A percentile compares a stretch with the other conserved stretches of the same genome.
Conservation (phyloP, 2,888 invertebrate species). For the Glomeris marginata region DNA sequence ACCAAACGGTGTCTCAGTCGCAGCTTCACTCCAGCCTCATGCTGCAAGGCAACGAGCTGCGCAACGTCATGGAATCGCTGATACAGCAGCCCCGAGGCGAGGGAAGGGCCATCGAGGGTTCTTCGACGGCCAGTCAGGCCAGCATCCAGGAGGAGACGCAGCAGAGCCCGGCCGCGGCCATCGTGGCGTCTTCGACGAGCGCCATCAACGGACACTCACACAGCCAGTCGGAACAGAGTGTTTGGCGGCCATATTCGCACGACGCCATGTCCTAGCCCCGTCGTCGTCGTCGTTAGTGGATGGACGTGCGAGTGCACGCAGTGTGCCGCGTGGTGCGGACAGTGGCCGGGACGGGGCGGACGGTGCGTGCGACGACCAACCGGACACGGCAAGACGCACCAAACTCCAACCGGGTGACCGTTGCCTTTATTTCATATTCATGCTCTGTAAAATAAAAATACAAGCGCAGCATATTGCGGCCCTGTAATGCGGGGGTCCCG, state of each 20-base stretch:
- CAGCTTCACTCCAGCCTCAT: conserved; percentile 22
- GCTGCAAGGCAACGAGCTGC: conserved; percentile 17
- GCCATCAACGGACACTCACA: conserved; percentile 10
- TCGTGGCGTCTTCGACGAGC: not conserved
- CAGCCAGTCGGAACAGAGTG: conserved; percentile 16
- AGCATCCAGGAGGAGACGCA: conserved; percentile 1
- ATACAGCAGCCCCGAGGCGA: conserved; percentile 1
- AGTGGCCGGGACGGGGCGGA: no score
- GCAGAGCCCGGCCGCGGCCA: no score
- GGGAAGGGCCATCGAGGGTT: conserved; percentile 9
- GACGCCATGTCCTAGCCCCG: conserved; percentile 1
- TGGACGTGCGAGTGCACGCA: no score
- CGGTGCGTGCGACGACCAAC: no score
- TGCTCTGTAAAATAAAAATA: no score
- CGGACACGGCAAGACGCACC: no score
- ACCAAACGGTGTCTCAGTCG: conserved; percentile 22
- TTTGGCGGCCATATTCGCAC: conserved; percentile 20
- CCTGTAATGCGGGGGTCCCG: no score
- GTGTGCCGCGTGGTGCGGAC: no score
- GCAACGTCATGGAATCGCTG: conserved; percentile 17
- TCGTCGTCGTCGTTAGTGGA: no score
- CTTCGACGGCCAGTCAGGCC: not conserved
- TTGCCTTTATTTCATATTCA: no score
- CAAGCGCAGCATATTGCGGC: no score
- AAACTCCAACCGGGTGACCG: no score